Evolutionary conservation across 2,113 vertebrate species (phyloP), one percentile per base, ranked within the genome.

Genomic region (Loxodonta africana): DNA sequence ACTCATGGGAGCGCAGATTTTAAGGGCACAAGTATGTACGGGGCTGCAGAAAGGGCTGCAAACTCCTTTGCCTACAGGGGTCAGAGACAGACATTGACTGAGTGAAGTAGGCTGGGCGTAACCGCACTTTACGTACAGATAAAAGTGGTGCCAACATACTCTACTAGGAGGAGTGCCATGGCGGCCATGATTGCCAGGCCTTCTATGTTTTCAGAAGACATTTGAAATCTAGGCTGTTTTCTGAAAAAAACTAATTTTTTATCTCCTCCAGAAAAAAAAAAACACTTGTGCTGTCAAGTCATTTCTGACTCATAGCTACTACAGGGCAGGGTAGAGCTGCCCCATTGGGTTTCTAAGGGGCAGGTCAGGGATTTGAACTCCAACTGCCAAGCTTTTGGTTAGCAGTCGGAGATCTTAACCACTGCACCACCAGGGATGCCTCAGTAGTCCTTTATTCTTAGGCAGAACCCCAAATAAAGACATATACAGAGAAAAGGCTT

Each of bases 91-190:
- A 30, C 1, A 2, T 76, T 15, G 11, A 30, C 41, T 1, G 15
- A 51, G 3, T 26, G 12, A 73, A 8, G 41, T 14, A 21, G 33
- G 30, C 30, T 73, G 1, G 12, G 21, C 26, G 6, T 86, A 60
- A 78, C 1, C 18, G 25, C 14, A 65, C 17, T 23, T 44, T 10
- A 77, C 44, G 20, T 17, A 12, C 1, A 74, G 10, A 53, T 46
- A 14, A 6, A 71, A 1, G 1, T 46, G 26, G 41, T 15, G 28
- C 10, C 3, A 30, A 30, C 1, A 44, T 0, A 1, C 2, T 28
- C 23, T 15, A 41, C 12, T 5, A 53, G 25, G 33, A 86, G 53
- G n/a, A 76, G 11, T 20, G 67, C 57, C 69, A 1, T 30, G 37
- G 12, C 15, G 77, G 33, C 15, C 5, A 30, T 1, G 8, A 12